Evolutionary conservation across 2,113 vertebrate species (phyloP).

Genomic region (Motacilla alba): DNA sequence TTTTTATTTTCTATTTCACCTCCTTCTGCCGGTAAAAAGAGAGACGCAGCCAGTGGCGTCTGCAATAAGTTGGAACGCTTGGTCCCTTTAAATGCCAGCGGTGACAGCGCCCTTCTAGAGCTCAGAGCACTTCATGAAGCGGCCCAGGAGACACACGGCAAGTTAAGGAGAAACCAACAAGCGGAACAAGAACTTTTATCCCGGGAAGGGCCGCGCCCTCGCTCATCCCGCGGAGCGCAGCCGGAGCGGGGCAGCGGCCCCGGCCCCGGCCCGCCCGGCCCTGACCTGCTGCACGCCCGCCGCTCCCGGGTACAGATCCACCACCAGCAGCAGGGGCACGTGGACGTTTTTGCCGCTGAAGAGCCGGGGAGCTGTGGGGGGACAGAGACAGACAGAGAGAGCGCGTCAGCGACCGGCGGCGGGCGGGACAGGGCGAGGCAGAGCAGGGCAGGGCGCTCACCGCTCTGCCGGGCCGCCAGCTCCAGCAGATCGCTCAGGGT

Average conservation of each 20-base stretch:
- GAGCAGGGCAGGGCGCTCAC: conserved; percentile 61
- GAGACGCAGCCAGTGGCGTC: neutral
- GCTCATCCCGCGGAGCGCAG: neutral
- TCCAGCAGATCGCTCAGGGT: conserved; percentile 86
- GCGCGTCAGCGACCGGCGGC: neutral
- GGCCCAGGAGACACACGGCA: neutral
- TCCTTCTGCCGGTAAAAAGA: neutral
- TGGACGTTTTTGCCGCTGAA: conserved; percentile 85
- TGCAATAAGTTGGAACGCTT: neutral
- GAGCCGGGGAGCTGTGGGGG: conserved; percentile 75
- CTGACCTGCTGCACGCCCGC: conserved; percentile 87
- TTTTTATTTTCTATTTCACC: neutral
- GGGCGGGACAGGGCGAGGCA: neutral
- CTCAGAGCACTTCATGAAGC: rapidly evolving
- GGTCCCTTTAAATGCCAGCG: neutral
- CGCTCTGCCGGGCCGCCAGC: conserved; percentile 77
- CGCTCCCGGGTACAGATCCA: conserved; percentile 79
- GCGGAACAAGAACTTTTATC: neutral
- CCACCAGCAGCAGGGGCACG: conserved; percentile 78
- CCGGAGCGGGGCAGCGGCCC: neutral
- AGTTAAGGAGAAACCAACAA: neutral
- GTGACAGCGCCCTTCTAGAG: neutral
- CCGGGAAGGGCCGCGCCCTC: neutral
- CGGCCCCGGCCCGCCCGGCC: neutral
- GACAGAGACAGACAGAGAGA: neutral